Conservation (phyloP, 2,888 invertebrate species). For the Mythimna ferrago region DNA sequence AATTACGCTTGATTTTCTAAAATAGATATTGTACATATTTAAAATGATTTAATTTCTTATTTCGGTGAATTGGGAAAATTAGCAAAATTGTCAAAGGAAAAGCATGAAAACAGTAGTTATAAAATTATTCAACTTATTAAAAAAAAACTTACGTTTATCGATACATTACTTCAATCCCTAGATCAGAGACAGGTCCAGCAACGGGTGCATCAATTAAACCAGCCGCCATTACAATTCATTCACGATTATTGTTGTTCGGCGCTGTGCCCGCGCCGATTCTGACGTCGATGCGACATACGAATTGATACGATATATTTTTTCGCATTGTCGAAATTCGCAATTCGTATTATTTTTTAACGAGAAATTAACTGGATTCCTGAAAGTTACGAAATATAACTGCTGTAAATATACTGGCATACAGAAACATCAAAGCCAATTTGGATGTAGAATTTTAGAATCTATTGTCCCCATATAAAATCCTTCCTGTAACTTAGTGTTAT, state of each 20-base stretch:
- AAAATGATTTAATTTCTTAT: background rate
- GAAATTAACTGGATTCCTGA: constrained; percentile 1
- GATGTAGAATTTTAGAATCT: background rate
- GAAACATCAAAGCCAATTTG: background rate
- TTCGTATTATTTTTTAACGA: constrained; percentile 56
- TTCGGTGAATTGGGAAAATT: background rate
- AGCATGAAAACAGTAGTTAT: constrained; percentile 15
- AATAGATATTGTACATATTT: background rate
- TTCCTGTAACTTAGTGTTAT: background rate
- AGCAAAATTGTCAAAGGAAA: background rate
- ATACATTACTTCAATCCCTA: constrained; percentile 61
- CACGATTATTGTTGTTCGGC: constrained; percentile 86
- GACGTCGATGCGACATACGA: constrained; percentile 79
- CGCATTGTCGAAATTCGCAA: constrained; percentile 43
- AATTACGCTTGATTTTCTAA: background rate
- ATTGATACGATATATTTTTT: constrained; percentile 69
- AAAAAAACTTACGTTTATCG: constrained; percentile 14
- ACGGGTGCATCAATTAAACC: constrained; percentile 83
- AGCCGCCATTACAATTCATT: constrained; percentile 86
- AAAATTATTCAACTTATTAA: background rate
- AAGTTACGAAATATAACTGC: constrained; percentile 1
- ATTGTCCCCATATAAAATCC: background rate
- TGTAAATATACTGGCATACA: background rate
- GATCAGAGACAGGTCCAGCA: constrained; percentile 75
- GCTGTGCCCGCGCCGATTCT: constrained; percentile 75